Base-by-base conservation (phyloP, 2,797 vertebrate species). In the Nyctibius grandis region DNA sequence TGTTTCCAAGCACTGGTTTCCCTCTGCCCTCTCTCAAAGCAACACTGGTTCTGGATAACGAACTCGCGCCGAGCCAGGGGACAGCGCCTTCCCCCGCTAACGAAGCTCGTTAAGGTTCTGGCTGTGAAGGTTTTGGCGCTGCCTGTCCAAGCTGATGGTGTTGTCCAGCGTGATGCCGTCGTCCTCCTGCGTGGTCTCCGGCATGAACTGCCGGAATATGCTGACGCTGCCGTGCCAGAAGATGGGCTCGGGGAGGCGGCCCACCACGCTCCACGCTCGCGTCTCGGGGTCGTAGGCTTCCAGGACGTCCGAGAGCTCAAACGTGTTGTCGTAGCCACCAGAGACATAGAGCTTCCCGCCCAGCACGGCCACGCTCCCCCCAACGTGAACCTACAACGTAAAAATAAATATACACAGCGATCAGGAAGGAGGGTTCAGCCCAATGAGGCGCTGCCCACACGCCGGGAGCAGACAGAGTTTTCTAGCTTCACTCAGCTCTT, bases 171-270 rank as follows among this genome's bases (percentile, higher is more conserved):
- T 95, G 22, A 98, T 96, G 23, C 98, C 90, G 2, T 98, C 98
- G 0, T 99, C 99, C 0, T 98, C 97, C 31, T 96, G 97, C 6
- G 97, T 97, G 21, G 99, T 98, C 76, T 98, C 98, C 0, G 99
- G 99, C 99, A 99, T 99, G 98, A 99, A 99, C 98, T 99, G 99
- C 8, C 99, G 98, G 97, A 99, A 99, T 60, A 99, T 99, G 98
- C 99, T 99, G 97, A 99, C 99, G 2, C 99, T 99, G 98, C 99
- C 99, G 0, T 99, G 99, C 99, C 99, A 99, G 98, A 99, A 99
- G 82, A 99, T 99, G 54, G 99, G 99, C 97, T 99, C 99, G 0
- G 99, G 99, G 8, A 99, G 98, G 9, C 98, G 98, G 2, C 99
- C 99, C 8, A 98, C 98, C 3, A 97, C 79, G 1, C 97, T 98